Evolutionary conservation across 2,113 vertebrate species (phyloP), one percentile per base, ranked within the genome.

Genomic region (Dromaius novaehollandiae): DNA sequence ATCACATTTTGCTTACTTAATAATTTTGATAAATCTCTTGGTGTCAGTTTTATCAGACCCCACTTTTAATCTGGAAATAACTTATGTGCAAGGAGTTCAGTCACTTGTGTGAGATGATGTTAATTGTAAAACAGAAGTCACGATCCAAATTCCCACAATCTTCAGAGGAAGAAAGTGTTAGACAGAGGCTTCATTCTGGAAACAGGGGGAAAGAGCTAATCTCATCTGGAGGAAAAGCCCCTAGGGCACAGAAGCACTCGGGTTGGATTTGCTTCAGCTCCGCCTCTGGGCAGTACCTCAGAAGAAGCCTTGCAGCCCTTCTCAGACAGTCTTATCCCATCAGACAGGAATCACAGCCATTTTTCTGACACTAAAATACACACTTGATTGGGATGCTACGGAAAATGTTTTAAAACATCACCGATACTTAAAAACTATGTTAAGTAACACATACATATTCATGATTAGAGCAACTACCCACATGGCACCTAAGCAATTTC

Each of bases 11-110:
- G 21, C 75, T 88, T 92, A 48, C 78, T 82, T 81, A 81, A 21
- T 74, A 53, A 75, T 86, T 91, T 81, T 88, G 83, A 88, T 93
- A 74, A 75, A 83, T 68, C 24, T 86, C 26, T 86, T 83, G 68
- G 13, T 80, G 77, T 78, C 60, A 64, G 32, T 93, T 95, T 83
- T 88, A 86, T 81, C 88, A 97, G 88, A 84, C 88, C 81, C 55
- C 40, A 86, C 38, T 74, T 34, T 0, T 74, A 83, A 94, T 69
- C 11, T 50, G 93, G 65, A 91, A 91, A 75, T 46, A 46, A 36
- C 26, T 82, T 55, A 24, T 51, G 58, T 88, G 53, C 55, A 16
- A 55, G 63, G n/a, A 94, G 34, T 88, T 79, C 28, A 82, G 48
- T 91, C 4, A 61, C 85, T 93, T 89, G 25, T 15, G 76, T 83